Evolutionary conservation across 1,140 invertebrate species (phyloP).

Genomic region (Aphaenogaster rudis): DNA sequence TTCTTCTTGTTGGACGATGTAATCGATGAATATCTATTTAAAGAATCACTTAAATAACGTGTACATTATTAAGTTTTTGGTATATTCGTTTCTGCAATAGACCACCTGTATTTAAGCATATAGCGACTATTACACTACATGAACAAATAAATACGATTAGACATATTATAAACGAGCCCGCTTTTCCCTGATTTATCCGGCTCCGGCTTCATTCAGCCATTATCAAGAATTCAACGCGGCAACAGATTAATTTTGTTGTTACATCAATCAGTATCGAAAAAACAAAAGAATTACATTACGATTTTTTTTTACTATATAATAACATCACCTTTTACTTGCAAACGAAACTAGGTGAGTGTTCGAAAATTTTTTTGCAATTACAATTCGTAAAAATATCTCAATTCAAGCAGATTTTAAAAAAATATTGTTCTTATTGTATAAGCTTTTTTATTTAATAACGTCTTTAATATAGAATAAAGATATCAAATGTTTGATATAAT

Average conservation of each 20-base stretch:
- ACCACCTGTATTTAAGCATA: conserved; percentile 86
- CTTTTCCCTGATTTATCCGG: background rate
- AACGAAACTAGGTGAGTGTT: background rate
- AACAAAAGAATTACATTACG: background rate
- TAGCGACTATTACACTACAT: conserved; percentile 84
- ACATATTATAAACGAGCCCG: conserved; percentile 71
- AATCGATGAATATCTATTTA: conserved; percentile 84
- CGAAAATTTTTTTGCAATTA: background rate
- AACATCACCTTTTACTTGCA: background rate
- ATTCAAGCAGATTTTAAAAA: background rate
- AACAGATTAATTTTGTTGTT: background rate
- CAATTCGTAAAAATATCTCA: background rate
- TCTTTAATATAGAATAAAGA: background rate
- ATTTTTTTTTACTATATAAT: background rate
- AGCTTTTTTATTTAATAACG: background rate
- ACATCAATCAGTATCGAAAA: background rate
- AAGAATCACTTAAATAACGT: conserved; percentile 82
- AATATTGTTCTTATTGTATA: background rate
- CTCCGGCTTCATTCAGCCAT: background rate
- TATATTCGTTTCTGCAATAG: conserved; percentile 85
- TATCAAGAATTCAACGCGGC: background rate
- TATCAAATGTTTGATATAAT: background rate
- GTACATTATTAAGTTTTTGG: conserved; percentile 84
- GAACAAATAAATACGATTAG: conserved; percentile 86
- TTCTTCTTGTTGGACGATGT: conserved; percentile 81